Evolutionary conservation across 53 echinoderm and acorn worm species (phyloP), one percentile per base, ranked within the genome.

Genomic region (Apostichopus leukothele): DNA sequence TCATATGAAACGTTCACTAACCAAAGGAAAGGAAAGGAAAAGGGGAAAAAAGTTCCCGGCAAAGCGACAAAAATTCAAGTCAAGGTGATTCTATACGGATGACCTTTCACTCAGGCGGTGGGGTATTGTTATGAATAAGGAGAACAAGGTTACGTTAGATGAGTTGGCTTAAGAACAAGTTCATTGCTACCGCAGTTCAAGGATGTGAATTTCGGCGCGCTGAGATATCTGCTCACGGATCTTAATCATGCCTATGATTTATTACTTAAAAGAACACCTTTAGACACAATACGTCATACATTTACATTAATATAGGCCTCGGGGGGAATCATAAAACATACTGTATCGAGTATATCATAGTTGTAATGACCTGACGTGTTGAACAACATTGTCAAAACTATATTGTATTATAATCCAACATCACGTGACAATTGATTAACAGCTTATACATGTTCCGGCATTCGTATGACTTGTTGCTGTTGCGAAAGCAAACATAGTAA

Each of bases 81-180:
- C 81, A 81, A 81, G 81, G 81, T 81, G 81, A 81, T 81, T 16
- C 71, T 19, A 55, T 52, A 54, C 81, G n/a, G 54, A 81, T 81
- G 20, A 81, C 81, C 81, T 59, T 52, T 81, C 19, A 25, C 55
- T 21, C 81, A 13, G 50, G 54, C 55, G 18, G 59, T 57, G 81
- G 25, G 81, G 81, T 81, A 81, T 81, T 81, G 81, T 81, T 81
- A 59, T 55, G 19, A 53, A 18, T 59, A 81, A 81, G 25, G 59
- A 81, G 81, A 81, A 59, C 81, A 81, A 81, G 81, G 81, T 55
- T 51, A 81, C 12, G 11, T 22, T 14, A 21, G 21, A 54, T 59
- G 22, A 5, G 60, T 81, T 57, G 5, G 81, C 20, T 18, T 14
- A 54, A 81, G 81, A 81, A 81, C 81, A 81, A 81, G 81, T 81